These are phyloP conservation scores for Siniperca undulata DNA, from an alignment of 2,797 vertebrate species.

Conservation along the genomic window DNA sequence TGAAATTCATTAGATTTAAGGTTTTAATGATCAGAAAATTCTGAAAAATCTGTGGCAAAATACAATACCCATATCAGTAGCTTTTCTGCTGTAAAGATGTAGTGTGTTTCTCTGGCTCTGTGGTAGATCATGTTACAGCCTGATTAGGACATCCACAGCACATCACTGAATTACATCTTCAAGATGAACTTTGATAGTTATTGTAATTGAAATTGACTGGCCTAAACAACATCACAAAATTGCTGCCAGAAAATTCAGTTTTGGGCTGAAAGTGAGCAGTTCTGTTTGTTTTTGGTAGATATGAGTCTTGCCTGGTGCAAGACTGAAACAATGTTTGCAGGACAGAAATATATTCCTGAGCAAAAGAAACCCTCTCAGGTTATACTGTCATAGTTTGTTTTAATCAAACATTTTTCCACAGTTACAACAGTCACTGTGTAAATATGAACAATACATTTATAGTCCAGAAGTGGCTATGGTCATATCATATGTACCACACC, in stretches of 20 bases:
- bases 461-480: neutral
- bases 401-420: neutral
- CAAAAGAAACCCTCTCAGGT: conserved; percentile 2
- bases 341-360: conserved; percentile 25
- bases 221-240: neutral
- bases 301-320: conserved; percentile 74
- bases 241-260: neutral
- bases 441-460: neutral
- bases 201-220: neutral
- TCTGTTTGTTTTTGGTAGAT: neutral
- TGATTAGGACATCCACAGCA: neutral
- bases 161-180: neutral
- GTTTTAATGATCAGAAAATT: neutral
- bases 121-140: neutral
- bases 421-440: neutral
- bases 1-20: neutral
- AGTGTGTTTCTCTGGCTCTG: neutral
- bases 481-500: neutral
- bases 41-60: neutral
- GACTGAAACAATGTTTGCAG: conserved; percentile 84
- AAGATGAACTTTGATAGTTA: neutral
- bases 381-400: neutral
- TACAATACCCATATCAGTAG: neutral
- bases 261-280: neutral
- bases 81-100: neutral